Base-by-base conservation (phyloP, 2,797 vertebrate genomes). In the Myotis planiceps region DNA sequence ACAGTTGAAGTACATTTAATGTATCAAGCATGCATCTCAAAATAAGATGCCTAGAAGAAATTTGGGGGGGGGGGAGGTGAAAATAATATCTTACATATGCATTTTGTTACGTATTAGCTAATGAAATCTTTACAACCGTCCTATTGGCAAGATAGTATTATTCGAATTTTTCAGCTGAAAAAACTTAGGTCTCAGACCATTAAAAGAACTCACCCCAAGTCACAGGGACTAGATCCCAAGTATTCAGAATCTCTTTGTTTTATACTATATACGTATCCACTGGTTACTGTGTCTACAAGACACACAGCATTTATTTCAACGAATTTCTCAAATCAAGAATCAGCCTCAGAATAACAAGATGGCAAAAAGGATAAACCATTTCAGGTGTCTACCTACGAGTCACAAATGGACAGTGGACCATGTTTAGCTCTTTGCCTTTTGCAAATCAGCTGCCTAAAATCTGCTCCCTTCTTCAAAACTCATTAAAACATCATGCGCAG, bases 401-500 rank as follows among this genome's bases (percentile, higher is more conserved):
- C 68, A 71, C 34, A 75, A 47, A 65, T 32, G n/a, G 51, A 87
- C 27, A n/a, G 9, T 14, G 37, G 25, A 60, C 21, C 39, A 42
- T 51, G 34, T 60, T 80, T 74, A 58, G 9, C 39, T 51, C 60
- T 65, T 58, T 83, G 72, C 19, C 21, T 75, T 81, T 75, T 80
- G 53, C 27, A 89, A 95, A 45, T 63, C 37, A 88, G 16, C 58
- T 82, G 68, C 71, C 69, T 84, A 55, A 82, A 93, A 68, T 88
- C 0, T 49, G n/a, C 25, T 51, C n/a, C 92, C 37, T 84, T 85
- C 63, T 93, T 90, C 49, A 95, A 96, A 88, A 90, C 69, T 76
- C 93, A 78, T 93, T 76, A 96, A 96, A 95, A 74, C 85, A 88
- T 58, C 55, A 53, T 37, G 32, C 32, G 13, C 29, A 96, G 83